A percentile compares a stretch with the other conserved stretches of the same genome.
phyloP scores from a whole-genome alignment of 2,113 vertebrate genomes.

The Saimiri boliviensis region DNA sequence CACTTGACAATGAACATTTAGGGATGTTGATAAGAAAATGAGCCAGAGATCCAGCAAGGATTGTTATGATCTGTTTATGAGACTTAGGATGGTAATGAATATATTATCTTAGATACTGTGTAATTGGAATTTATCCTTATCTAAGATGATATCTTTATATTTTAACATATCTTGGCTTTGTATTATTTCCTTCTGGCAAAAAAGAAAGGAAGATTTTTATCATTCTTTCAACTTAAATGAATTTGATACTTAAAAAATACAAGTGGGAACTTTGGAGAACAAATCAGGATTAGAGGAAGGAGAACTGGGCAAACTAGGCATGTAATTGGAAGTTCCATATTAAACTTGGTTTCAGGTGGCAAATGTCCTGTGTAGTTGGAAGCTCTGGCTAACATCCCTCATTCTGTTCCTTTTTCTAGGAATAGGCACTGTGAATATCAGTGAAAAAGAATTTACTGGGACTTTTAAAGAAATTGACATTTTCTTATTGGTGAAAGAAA shows the following conservation, averaged over 20 bases:
- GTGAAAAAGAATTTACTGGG: not conserved
- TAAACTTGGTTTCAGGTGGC: slow-evolving; percentile 43
- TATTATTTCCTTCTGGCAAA: slow-evolving; percentile 21
- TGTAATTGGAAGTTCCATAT: slow-evolving; percentile 29
- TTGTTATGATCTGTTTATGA: slow-evolving; percentile 47
- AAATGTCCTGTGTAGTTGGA: slow-evolving; percentile 43
- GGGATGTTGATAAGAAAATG: slow-evolving; percentile 46
- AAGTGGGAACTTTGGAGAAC: not conserved
- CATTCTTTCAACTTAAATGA: slow-evolving; percentile 37
- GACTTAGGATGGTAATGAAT: slow-evolving; percentile 34
- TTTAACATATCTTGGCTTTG: slow-evolving; percentile 31
- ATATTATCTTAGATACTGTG: slow-evolving; percentile 6
- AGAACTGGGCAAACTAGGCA: not conserved
- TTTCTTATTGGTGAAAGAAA: slow-evolving; percentile 41
- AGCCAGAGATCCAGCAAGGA: not conserved
- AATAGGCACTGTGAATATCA: slow-evolving; percentile 43
- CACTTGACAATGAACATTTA: slow-evolving; percentile 35
- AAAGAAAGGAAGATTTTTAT: not conserved
- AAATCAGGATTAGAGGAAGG: not conserved
- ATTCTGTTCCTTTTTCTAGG: slow-evolving; percentile 37
- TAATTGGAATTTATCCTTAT: slow-evolving; percentile 60
- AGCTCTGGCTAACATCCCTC: not conserved
- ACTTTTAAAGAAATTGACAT: slow-evolving; percentile 30
- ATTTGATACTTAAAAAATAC: slow-evolving; percentile 49
- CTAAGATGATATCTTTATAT: slow-evolving; percentile 38